Conservation (phyloP, 92 coral and sea anemone species). For the Porites lobata region DNA sequence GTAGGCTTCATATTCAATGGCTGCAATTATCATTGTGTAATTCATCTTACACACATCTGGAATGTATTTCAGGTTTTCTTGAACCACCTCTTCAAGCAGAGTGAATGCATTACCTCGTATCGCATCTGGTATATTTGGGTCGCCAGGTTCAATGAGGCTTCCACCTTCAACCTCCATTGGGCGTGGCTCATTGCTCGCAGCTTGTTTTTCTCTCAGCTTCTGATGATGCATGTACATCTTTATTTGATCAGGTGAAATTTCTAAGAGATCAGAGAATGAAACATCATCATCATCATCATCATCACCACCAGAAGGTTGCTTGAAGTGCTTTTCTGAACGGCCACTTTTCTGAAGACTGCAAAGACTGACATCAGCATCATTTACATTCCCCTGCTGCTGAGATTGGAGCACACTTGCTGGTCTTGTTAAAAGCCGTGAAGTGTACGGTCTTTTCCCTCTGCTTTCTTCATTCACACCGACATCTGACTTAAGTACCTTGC, state of each 20-base stretch:
- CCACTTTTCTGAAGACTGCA: conserved; percentile 44
- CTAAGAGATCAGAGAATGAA: not conserved
- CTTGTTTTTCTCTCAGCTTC: not conserved
- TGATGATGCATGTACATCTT: not conserved
- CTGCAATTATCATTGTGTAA: not conserved
- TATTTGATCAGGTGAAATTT: not conserved
- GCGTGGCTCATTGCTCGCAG: not conserved
- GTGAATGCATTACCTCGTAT: not conserved
- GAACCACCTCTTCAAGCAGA: conserved; percentile 27
- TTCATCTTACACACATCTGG: not conserved
- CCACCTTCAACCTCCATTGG: conserved; percentile 33
- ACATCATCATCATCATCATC: too few species aligned
- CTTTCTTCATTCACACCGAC: not conserved
- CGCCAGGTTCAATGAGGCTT: conserved; percentile 71
- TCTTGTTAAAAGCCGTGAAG: too few species aligned
- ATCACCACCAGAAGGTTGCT: not conserved
- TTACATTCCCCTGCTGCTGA: too few species aligned
- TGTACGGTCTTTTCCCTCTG: not conserved
- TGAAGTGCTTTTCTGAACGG: conserved; percentile 30
- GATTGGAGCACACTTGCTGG: not conserved
- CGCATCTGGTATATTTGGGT: conserved; percentile 15
- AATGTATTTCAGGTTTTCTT: conserved; percentile 9
- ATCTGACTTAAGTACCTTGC: conserved; percentile 9
- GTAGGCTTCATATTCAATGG: conserved; percentile 22
- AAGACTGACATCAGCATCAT: too few species aligned